Percentiles rank a stretch among this genome's conserved stretches.
Evolutionary conservation across 2,113 vertebrate genomes (phyloP).

Genomic region (Hemiprocne comata): DNA sequence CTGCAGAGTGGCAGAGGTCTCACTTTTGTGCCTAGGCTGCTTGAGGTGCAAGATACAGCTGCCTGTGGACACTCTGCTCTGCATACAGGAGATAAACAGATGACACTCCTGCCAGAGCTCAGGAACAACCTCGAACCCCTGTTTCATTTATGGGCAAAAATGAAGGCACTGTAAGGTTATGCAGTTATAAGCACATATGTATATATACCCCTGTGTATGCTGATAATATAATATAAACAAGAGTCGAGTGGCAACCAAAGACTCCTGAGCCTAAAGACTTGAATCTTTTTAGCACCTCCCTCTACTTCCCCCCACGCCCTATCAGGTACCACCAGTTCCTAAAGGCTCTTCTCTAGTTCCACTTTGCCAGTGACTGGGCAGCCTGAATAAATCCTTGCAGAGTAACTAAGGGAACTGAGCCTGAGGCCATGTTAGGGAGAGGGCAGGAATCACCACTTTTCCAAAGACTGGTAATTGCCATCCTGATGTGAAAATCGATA

Average conservation of each 20-base stretch:
- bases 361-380: neutral
- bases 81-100: neutral
- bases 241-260: neutral
- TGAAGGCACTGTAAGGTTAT: neutral
- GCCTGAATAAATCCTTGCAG: neutral
- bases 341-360: neutral
- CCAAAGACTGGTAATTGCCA: fast-evolving
- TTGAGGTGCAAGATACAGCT: fast-evolving
- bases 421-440: neutral
- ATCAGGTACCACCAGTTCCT: neutral
- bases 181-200: neutral
- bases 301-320: neutral
- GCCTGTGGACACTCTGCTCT: neutral
- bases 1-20: fast-evolving
- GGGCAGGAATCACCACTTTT: neutral
- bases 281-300: neutral
- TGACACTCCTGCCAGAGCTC: neutral
- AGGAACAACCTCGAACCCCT: neutral
- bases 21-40: neutral
- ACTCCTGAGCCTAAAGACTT: neutral
- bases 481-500: neutral
- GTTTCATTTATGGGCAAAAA: neutral
- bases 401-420: neutral
- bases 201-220: neutral
- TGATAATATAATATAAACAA: neutral